Percentiles rank a stretch among this genome's conserved stretches.
Conservation (phyloP, 1,140 invertebrate species). For the Probaryconus sp. region DNA sequence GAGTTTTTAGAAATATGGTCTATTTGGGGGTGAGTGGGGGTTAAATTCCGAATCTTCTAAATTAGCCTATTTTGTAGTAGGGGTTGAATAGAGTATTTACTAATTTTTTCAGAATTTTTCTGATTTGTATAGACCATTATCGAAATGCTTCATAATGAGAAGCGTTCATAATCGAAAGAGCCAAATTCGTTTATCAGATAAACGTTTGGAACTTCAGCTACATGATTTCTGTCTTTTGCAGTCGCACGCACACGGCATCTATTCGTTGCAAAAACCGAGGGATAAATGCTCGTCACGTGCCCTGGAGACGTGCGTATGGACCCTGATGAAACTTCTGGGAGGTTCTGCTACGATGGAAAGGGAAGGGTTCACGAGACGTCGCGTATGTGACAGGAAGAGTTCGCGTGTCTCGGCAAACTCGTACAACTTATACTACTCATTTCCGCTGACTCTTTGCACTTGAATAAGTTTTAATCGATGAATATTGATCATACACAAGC, state of each 20-base stretch:
- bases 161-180: no score
- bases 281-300: conserved; percentile 76
- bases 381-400: conserved; percentile 58
- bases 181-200: no score
- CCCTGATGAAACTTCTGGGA: conserved; percentile 73
- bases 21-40: no score
- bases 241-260: conserved; percentile 41
- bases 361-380: conserved; percentile 33
- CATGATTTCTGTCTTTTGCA: conserved; percentile 51
- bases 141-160: no score
- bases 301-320: conserved; percentile 66
- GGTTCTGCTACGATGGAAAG: conserved; percentile 54
- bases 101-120: no score
- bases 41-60: no score
- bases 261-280: conserved; percentile 47
- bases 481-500: conserved; percentile 43
- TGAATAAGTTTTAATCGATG: conserved; percentile 28
- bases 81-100: no score
- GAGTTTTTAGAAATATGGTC: no score
- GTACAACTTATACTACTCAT: conserved; percentile 18
- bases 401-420: conserved; percentile 37
- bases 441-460: conserved; percentile 28
- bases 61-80: no score
- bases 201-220: no score
- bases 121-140: no score